Evolutionary conservation across 2,888 invertebrate species (phyloP), one percentile per base, ranked within the genome.

Genomic region (Cheilosia variabilis): DNA sequence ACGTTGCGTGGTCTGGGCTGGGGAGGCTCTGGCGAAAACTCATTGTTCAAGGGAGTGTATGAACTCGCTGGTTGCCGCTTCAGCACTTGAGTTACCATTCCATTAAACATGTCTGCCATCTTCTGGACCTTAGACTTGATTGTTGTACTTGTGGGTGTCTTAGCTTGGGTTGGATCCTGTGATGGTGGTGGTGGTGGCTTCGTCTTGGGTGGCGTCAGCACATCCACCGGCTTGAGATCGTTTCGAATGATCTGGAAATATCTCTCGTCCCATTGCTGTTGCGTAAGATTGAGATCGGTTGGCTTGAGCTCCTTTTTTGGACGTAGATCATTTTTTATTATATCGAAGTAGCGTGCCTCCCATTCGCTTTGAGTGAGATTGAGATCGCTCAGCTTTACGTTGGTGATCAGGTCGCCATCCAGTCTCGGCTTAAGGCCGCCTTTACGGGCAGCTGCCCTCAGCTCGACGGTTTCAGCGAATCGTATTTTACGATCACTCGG

Each of bases 21-120:
- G 17, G 78, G 71, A 5, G 50, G 37, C 24, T 81, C 77, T 41
- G 77, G 82, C 13, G 81, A 65, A 1, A n/a, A 0, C 58, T 82
- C 90, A 55, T 90, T 90, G 3, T 88, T 76, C 13, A 90, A 81
- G 9, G 78, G 71, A 1, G 87, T 52, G 47, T 90, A 90, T 2
- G 83, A 80, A 0, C 87, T 60, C 9, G 60, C 58, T 52, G 65
- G 69, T 6, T 37, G 50, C 0, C 88, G 89, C 3, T 89, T 83
- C 73, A 90, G 89, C 1, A 91, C 87, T 45, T 90, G 89, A 6
- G 83, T 87, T 7, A 91, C 88, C 87, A 91, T 91, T 13, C 89
- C 87, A 60, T 91, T 91, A 58, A 91, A 91, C 34, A 90, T 82
- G n/a, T 90, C 89, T 0, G 91, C 91, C 69, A 91, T 90, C 87